Base-by-base conservation (phyloP, 2,888 invertebrate genomes). In the Lagria hirta region DNA sequence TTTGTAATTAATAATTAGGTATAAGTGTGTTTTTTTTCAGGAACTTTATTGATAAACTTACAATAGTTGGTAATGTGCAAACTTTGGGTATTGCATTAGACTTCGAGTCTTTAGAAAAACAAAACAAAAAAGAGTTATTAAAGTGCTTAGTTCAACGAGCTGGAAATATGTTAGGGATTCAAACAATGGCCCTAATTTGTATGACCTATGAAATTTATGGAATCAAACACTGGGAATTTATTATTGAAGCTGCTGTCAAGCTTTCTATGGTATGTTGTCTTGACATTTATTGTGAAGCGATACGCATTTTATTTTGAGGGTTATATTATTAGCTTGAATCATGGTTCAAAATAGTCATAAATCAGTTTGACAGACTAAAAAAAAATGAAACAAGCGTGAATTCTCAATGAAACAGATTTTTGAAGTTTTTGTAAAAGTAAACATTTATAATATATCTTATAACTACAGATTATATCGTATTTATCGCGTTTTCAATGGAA, bases 181-280 rank as follows among this genome's bases (percentile, higher is more conserved):
- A 62, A 51, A 55, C 58, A 14, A 65, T 68, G 63, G 64, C 60
- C 4, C 42, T 50, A 14, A 40, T 66, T 33, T 68, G 68, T 45
- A 60, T 60, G 12, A 60, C 59, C 0, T 66, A 65, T 32, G 30
- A 35, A 6, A 52, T 65, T 13, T 53, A 61, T 17, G 61, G 64
- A 43, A 13, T 51, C 18, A 58, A 52, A 30, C 59, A 60, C 44
- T 64, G 64, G 64, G 54, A 61, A 15, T 62, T 52, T 37, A 61
- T 63, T 24, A 46, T 64, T 11, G 54, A 54, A 24, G 44, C 34
- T 37, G 46, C 54, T 2, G 50, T 60, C 2, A 57, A 57, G 38
- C 44, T 58, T 2, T 55, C 60, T 33, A 57, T 64, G 65, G 66
- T 65, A 52, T 51, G 52, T 43, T 23, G 24, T 16, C 41, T 13